Evolutionary conservation across 2,113 vertebrate genomes (phyloP), one percentile per base, ranked within the genome.

Genomic region (Caloenas nicobarica): DNA sequence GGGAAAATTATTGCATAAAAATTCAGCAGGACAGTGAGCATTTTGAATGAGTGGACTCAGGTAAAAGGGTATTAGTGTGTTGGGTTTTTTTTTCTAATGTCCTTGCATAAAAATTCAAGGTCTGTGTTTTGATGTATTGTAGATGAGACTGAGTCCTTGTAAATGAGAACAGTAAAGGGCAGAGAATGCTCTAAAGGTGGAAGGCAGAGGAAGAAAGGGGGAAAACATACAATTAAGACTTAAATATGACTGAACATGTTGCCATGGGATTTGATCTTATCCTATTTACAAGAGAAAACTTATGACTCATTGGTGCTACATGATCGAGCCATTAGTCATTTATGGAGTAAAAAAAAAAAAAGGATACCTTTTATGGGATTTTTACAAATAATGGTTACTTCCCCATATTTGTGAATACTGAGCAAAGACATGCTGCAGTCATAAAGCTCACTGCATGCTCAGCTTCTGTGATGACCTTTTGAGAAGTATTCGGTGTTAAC

Each of bases 301-400:
- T 97, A 96, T 97, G 97, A 97, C 95, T 97, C 97, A 97, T 93
- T 91, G 65, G 82, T 95, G 93, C 95, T 96, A 96, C 94, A 96
- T 97, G 86, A 96, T 97, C 50, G 1, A 97, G 94, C 86, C 91
- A 94, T 97, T 97, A 94, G 76, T 92, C 96, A 96, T 91, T 95
- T 95, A 86, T 58, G 70, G 81, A 94, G 93, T 95, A 87, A 96
- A 97, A 93, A 79, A 94, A 79, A 94, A 38, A 86, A 79, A 69
- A 7, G 18, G 70, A 72, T 96, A 90, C 96, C 97, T 97, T 96
- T 95, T 95, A 95, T 97, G 97, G 97, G 81, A 91, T 95, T 88
- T 87, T 97, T 97, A 95, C 96, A 91, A 96, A 96, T 93, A 95
- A 80, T 85, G 71, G 76, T 91, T 46, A 68, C 86, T 94, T 91